phyloP scores from a whole-genome alignment of 2,888 invertebrate species.

The Ophion slaviceki region DNA sequence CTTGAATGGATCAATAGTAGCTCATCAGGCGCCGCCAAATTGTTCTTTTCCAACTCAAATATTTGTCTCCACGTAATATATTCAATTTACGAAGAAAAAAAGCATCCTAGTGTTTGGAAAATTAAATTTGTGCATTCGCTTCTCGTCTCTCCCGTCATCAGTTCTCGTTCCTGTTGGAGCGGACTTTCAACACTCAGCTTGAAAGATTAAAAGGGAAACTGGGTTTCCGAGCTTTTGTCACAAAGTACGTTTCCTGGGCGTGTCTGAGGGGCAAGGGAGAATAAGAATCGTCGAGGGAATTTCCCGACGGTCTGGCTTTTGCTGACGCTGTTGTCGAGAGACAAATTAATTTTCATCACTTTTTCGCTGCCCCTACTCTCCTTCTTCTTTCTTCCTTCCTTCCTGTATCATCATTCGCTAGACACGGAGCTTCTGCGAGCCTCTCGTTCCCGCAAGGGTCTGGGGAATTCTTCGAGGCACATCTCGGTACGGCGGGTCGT shows the following conservation, averaged over 20 bases:
- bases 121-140: background rate
- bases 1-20: background rate
- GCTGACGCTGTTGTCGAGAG: conserved; percentile 54
- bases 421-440: conserved; percentile 16
- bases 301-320: conserved; percentile 40
- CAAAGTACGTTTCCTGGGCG: conserved; percentile 39
- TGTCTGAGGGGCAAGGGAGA: conserved; percentile 28
- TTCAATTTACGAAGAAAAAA: background rate
- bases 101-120: background rate
- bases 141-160: background rate
- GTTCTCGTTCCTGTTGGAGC: conserved; percentile 12
- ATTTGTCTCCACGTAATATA: background rate
- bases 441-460: conserved; percentile 10
- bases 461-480: conserved; percentile 21
- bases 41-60: background rate
- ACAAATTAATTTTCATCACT: conserved; percentile 62
- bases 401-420: conserved; percentile 17
- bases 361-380: conserved; percentile 15
- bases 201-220: conserved; percentile 36
- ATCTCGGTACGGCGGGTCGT: conserved; percentile 7
- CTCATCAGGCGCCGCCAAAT: background rate
- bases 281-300: conserved; percentile 47
- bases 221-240: conserved; percentile 47
- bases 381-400: background rate
- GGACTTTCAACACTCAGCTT: conserved; percentile 21